Evolutionary conservation across 2,113 vertebrate species (phyloP).

Genomic region (Chaetops frenatus): DNA sequence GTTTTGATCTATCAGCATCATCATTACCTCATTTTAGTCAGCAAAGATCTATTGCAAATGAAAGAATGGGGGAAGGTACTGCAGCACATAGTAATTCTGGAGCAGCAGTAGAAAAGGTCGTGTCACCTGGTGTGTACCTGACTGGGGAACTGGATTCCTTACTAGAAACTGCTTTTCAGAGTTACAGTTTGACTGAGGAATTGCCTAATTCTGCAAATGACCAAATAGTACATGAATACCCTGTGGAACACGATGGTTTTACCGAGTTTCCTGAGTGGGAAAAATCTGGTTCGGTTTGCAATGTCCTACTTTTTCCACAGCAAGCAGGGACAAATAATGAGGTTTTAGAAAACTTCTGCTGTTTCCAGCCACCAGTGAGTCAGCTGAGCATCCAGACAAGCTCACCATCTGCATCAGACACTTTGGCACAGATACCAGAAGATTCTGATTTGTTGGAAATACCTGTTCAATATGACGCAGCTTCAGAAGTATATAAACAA

Average conservation of each 20-base stretch:
- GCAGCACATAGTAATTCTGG: not conserved
- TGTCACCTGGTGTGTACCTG: conserved; percentile 52
- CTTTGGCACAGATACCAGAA: not conserved
- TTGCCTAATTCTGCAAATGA: conserved; percentile 43
- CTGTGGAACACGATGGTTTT: not conserved
- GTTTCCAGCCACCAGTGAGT: not conserved
- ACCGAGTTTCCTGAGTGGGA: conserved; percentile 51
- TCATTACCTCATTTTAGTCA: conserved; percentile 61
- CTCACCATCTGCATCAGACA: not conserved
- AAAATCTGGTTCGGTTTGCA: conserved; percentile 34
- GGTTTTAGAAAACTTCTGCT: conserved; percentile 17
- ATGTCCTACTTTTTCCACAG: conserved; percentile 12
- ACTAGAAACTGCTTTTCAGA: conserved; percentile 78
- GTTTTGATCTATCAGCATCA: conserved; percentile 75
- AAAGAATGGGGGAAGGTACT: conserved; percentile 3
- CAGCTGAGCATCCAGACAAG: not conserved
- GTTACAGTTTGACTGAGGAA: not conserved
- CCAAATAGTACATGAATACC: not conserved
- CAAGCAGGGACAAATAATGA: conserved; percentile 23
- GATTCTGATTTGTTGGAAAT: not conserved
- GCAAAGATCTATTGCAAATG: not conserved
- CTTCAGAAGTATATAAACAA: not conserved
- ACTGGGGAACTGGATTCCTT: conserved; percentile 81
- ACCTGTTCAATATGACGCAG: not conserved
- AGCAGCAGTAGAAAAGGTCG: conserved; percentile 19